Conservation (phyloP, 1,140 invertebrate genomes). For the Listronotus oregonensis region DNA sequence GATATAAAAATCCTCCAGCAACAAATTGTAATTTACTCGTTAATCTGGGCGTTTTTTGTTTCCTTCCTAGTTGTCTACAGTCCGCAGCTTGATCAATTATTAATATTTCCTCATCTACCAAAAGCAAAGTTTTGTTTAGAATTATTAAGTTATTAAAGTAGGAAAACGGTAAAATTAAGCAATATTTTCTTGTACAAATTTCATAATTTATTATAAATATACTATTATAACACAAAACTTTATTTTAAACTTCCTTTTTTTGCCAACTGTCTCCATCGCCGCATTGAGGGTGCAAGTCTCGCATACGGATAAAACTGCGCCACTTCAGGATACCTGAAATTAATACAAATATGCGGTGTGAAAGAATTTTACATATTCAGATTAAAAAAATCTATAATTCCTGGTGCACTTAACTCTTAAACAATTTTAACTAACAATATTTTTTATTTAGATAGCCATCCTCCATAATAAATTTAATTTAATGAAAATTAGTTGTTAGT, state of each 20-base stretch:
- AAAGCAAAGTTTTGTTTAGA: slow-evolving; percentile 12
- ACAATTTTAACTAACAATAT: too few species aligned
- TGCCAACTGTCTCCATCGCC: slow-evolving; percentile 29
- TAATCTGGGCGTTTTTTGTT: slow-evolving; percentile 32
- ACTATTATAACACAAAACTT: neutral
- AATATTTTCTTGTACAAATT: too few species aligned
- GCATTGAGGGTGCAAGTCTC: slow-evolving; percentile 31
- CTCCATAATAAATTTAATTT: too few species aligned
- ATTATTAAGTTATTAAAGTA: too few species aligned
- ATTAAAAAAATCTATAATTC: too few species aligned
- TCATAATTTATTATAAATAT: too few species aligned
- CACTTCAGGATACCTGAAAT: slow-evolving; percentile 34
- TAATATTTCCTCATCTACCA: slow-evolving; percentile 9
- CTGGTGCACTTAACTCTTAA: too few species aligned
- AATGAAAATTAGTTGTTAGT: too few species aligned
- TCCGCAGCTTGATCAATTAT: slow-evolving; percentile 4
- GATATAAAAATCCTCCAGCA: slow-evolving; percentile 45
- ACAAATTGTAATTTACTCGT: slow-evolving; percentile 38
- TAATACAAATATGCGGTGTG: neutral
- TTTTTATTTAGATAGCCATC: too few species aligned
- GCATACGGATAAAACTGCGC: slow-evolving; percentile 26
- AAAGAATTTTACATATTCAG: neutral
- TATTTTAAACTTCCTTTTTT: slow-evolving; percentile 1
- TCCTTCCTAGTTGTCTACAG: neutral
- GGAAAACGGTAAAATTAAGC: too few species aligned